Conservation (phyloP, 23 tunicate genomes). For the Trididemnum miniatum region DNA sequence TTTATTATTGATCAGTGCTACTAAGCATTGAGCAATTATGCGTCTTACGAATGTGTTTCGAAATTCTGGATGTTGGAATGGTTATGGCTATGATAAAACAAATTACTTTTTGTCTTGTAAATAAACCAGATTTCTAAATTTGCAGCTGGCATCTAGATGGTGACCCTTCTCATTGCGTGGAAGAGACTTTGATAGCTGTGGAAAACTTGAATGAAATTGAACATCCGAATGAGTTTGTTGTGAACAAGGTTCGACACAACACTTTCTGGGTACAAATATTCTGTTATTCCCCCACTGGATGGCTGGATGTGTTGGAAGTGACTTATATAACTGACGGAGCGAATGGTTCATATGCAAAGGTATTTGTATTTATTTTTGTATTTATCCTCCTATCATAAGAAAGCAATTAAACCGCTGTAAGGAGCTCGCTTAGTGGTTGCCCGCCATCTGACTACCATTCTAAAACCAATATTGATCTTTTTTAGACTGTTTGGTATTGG, state of each 20-base stretch:
- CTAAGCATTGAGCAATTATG: too few relatives aligned
- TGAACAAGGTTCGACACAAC: slow-evolving; percentile 54
- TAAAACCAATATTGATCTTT: too few relatives aligned
- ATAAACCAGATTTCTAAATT: background rate
- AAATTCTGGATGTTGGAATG: too few relatives aligned
- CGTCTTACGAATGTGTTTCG: too few relatives aligned
- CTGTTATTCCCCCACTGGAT: slow-evolving; percentile 77
- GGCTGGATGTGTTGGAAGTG: slow-evolving; percentile 75
- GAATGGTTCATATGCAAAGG: slow-evolving; percentile 44
- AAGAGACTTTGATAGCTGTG: slow-evolving; percentile 48
- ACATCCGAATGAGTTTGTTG: slow-evolving; percentile 71
- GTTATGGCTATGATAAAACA: too few relatives aligned
- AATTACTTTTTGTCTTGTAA: background rate
- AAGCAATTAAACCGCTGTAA: too few relatives aligned
- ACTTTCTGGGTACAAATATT: slow-evolving; percentile 63
- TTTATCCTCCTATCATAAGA: too few relatives aligned
- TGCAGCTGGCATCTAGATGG: slow-evolving; percentile 66
- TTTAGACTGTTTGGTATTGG: too few relatives aligned
- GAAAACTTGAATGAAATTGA: slow-evolving; percentile 62
- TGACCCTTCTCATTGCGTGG: slow-evolving; percentile 59
- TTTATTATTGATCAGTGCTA: too few relatives aligned
- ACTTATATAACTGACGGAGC: slow-evolving; percentile 28
- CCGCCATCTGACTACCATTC: too few relatives aligned
- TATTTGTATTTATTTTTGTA: too few relatives aligned
- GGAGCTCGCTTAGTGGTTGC: too few relatives aligned